Conservation (phyloP, 2,113 vertebrate species). For the Ahaetulla prasina region DNA sequence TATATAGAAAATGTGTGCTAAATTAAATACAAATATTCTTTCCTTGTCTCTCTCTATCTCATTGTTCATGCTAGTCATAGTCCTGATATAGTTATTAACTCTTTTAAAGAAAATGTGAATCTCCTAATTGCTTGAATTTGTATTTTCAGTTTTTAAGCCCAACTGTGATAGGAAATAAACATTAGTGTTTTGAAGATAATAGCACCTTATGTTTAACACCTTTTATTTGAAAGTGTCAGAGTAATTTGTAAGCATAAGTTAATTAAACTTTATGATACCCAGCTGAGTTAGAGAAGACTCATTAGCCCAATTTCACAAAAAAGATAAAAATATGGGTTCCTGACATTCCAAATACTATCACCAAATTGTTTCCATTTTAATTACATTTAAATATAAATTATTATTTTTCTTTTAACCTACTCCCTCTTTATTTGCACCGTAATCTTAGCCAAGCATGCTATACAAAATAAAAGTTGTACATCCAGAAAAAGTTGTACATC, state of each 20-base stretch:
- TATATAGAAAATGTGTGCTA: constrained; percentile 40
- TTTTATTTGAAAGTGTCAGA: constrained; percentile 4
- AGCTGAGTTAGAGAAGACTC: constrained; percentile 41
- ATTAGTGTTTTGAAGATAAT: constrained; percentile 37
- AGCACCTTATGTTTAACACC: constrained; percentile 22
- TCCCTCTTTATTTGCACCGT: neutral
- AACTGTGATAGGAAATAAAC: constrained; percentile 55
- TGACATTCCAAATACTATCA: neutral
- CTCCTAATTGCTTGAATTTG: constrained; percentile 24
- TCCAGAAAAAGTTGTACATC: neutral
- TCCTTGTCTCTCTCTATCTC: constrained; percentile 28
- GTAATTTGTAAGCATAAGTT: constrained; percentile 13
- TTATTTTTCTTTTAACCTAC: neutral
- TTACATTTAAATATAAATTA: neutral
- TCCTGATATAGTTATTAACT: constrained; percentile 47
- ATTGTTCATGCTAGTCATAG: constrained; percentile 60
- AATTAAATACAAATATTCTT: constrained; percentile 44
- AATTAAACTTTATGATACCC: constrained; percentile 25
- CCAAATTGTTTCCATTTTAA: neutral
- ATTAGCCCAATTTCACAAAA: constrained; percentile 55
- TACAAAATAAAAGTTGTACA: neutral
- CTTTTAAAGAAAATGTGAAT: constrained; percentile 23
- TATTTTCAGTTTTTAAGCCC: constrained; percentile 49
- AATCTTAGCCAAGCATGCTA: neutral
- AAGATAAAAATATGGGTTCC: neutral